Base-by-base conservation (phyloP, 2,797 vertebrate genomes). In the Poliocrania exsul region DNA sequence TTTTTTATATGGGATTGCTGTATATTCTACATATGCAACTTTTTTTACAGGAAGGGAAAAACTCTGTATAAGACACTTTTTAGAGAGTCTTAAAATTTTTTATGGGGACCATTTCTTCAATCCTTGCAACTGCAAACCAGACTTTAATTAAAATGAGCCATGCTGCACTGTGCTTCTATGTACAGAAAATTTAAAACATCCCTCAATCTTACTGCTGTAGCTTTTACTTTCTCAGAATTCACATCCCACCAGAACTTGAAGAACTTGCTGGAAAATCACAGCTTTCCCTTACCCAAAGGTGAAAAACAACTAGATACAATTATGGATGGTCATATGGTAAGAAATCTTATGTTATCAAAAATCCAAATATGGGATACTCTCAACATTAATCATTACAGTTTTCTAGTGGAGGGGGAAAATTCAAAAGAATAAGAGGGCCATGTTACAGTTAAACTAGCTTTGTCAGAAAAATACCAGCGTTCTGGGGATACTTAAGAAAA, bases 81-180 rank as follows among this genome's bases (percentile, higher is more conserved):
- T 87, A 93, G 26, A 72, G 70, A 90, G 71, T 35, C 92, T 92
- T 96, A 87, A 96, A 94, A 91, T 51, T 0, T 82, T 93, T 94
- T 95, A 94, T 86, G 56, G 35, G 24, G 54, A 74, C 18, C 17
- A 69, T 96, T 95, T 94, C 90, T 85, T 87, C 74, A 85, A 61
- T 24, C 53, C 75, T 80, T 82, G 65, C 69, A 88, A 69, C 29
- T 78, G 60, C 71, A 92, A 96, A 92, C 49, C 56, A 69, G 72
- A 72, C 24, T 89, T 94, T 87, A 94, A 96, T 95, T 95, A 95
- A 95, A 92, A 89, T 61, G 94, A 95, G 25, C 57, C 54, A 53
- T 20, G 33, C 38, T 81, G 29, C 35, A 87, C 78, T 77, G 38
- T 60, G 64, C 71, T 86, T 53, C 83, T 38, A 91, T 16, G 23